These are phyloP conservation scores for Aporophyla lueneburgensis DNA, from an alignment of 2,888 invertebrate species.

Conservation along the genomic window DNA sequence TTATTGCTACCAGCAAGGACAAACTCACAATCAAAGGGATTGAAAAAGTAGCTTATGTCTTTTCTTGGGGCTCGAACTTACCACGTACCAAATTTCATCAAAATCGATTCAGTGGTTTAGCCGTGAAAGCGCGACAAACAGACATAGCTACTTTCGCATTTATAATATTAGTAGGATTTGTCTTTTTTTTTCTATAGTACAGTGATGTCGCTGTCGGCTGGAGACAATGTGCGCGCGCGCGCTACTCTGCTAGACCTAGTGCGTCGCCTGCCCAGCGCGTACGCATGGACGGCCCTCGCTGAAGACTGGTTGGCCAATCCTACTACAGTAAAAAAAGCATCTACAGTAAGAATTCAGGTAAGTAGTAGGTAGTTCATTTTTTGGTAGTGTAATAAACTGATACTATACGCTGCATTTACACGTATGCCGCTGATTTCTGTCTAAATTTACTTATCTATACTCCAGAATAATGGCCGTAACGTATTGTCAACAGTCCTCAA, in stretches of 20 bases:
- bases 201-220: slow-evolving; percentile 77
- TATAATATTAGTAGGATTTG: too few species aligned
- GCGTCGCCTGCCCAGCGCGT: slow-evolving; percentile 82
- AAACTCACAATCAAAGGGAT: too few species aligned
- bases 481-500: neutral
- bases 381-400: neutral
- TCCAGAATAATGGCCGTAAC: neutral
- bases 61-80: too few species aligned
- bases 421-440: neutral
- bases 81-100: too few species aligned
- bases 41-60: too few species aligned
- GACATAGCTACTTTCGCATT: too few species aligned
- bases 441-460: neutral
- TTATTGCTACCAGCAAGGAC: too few species aligned
- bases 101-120: too few species aligned
- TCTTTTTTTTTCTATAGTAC: slow-evolving; percentile 67
- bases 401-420: neutral
- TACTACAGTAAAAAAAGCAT: neutral
- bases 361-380: neutral
- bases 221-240: slow-evolving; percentile 71
- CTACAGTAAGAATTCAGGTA: neutral
- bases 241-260: slow-evolving; percentile 78
- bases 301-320: slow-evolving; percentile 77
- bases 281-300: slow-evolving; percentile 85
- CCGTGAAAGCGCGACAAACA: too few species aligned